Evolutionary conservation across 2,113 vertebrate genomes (phyloP), one percentile per base, ranked within the genome.

Genomic region (Hippocampus abdominalis): DNA sequence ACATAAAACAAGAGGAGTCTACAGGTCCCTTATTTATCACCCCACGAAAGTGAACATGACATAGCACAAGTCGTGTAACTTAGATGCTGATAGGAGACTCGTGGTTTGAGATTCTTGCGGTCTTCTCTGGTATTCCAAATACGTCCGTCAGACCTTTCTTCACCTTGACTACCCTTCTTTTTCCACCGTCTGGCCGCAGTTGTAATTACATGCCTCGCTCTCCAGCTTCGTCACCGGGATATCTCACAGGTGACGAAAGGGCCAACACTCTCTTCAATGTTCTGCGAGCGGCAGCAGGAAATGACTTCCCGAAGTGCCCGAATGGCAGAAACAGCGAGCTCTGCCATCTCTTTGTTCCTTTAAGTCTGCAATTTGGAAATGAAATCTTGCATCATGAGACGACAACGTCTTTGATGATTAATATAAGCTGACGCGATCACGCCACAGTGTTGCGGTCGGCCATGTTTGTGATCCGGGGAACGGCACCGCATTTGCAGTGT

Each of bases 121-220:
- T 71, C 8, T 39, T 49, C 6, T 32, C n/a, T 78, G 59, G 73
- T 68, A 71, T 80, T 70, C 70, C 53, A 73, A 69, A 72, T 62
- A 75, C 64, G n/a, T 57, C 67, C 74, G 70, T 66, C 18, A 2
- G 51, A 60, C 62, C 46, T 71, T 68, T 77, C 53, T 70, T 66
- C 73, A 54, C 69, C 72, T 73, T 78, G 78, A 80, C 80, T 79
- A 80, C 78, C 64, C 77, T 54, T 48, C 78, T 67, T 54, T 44
- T 72, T 62, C 29, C 29, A 32, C 76, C 65, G 71, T 71, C 77
- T 80, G 64, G 72, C 18, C 8, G 1, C 51, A 2, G 51, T 9
- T n/a, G 21, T 53, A 53, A 53, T n/a, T n/a, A n/a, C 51, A 53
- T 2, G 49, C 49, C 21, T 21, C 6, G 5, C n/a, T 53, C 49